These are phyloP conservation scores for Hetaerina titia DNA, from an alignment of 2,888 invertebrate genomes.

Conservation along the genomic window DNA sequence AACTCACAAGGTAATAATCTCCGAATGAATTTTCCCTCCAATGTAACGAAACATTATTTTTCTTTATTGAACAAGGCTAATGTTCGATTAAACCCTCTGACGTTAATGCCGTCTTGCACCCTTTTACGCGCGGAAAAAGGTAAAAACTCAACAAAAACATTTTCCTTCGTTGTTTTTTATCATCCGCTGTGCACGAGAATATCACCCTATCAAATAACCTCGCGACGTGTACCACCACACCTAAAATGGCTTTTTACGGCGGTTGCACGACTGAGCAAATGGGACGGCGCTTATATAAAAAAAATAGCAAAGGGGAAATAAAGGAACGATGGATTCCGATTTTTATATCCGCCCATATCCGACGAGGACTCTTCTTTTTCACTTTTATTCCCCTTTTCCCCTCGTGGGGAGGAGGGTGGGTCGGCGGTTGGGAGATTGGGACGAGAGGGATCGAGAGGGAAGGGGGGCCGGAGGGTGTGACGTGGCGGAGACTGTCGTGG, in stretches of 20 bases:
- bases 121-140: neutral
- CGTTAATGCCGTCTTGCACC: neutral
- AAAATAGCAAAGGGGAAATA: neutral
- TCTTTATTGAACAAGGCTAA: neutral
- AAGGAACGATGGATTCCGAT: neutral
- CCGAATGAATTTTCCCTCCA: neutral
- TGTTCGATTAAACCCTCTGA: neutral
- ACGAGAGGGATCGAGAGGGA: neutral
- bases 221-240: neutral
- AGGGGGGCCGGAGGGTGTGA: neutral
- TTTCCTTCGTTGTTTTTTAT: neutral
- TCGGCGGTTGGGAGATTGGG: neutral
- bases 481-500: neutral
- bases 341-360: neutral
- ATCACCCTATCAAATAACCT: neutral
- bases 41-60: neutral
- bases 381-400: neutral
- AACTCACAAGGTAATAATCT: neutral
- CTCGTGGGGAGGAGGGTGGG: neutral
- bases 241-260: constrained; percentile 20
- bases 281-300: neutral
- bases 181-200: neutral
- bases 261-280: neutral
- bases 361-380: neutral
- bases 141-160: neutral